Evolutionary conservation across 2,888 invertebrate genomes (phyloP), one percentile per base, ranked within the genome.

Genomic region (Neoaliturus tenellus): DNA sequence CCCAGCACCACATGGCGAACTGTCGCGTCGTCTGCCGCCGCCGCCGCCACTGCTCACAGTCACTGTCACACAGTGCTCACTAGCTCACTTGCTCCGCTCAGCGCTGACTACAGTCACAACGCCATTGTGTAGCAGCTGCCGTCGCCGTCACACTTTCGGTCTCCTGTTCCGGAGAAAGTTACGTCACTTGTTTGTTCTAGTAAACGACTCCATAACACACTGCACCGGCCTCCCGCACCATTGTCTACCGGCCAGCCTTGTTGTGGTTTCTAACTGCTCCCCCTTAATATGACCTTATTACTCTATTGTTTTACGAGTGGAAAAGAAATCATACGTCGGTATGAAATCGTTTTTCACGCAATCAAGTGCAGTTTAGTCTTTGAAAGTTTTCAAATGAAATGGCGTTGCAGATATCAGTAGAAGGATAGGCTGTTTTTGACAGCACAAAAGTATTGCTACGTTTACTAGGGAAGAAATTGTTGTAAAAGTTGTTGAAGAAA

Each of bases 131-230:
- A 28, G 23, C 12, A 8, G n/a, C 12, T 17, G 23, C 12, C 51
- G n/a, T 39, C 28, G 31, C 31, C 71, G 73, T 75, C 73, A 75
- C 73, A 75, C 73, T 75, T 75, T 75, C 71, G 8, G 41, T 23
- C 41, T 41, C 73, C 44, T 75, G 62, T 75, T 75, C 73, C 73
- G 73, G 41, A 8, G 73, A 75, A 75, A 75, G 73, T 75, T 75
- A 44, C 73, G 44, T 75, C 73, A 75, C 44, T 75, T 75, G 73
- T 75, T 75, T 75, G 44, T 75, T 75, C 73, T 3, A 17, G 44
- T 69, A 75, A 75, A 28, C 41, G 73, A 75, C 39, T 28, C 73
- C 44, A 14, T 8, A 41, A 75, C 44, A 75, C 23, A 67, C 62
- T 67, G 31, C 67, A 67, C 33, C 67, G 55, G 25, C 55, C 55